These are phyloP conservation scores for Theonella swinhoei DNA, from an alignment of 37 sponge, comb jelly and placozoan species.

Conservation along the genomic window DNA sequence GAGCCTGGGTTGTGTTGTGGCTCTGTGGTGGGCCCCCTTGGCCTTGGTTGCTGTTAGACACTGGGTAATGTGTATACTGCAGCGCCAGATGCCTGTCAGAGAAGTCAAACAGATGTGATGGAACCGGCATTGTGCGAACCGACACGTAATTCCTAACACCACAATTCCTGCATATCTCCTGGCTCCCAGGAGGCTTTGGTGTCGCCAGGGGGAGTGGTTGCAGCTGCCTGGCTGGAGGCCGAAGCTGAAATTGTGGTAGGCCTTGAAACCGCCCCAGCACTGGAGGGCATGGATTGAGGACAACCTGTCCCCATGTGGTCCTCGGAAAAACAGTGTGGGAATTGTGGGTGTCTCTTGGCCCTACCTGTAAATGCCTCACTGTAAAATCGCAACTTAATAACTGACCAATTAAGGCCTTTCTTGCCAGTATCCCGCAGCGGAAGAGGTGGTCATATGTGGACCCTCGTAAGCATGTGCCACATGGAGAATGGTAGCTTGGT, in stretches of 20 bases:
- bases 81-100: background rate
- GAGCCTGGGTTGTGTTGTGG: background rate
- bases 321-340: background rate
- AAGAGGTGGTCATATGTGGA: background rate
- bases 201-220: background rate
- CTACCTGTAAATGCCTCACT: constrained; percentile 1
- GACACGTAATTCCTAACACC: background rate
- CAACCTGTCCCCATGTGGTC: background rate
- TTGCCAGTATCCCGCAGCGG: background rate
- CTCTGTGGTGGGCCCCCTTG: background rate
- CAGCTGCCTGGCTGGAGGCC: background rate
- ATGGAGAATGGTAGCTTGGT: constrained; percentile 3
- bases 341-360: background rate
- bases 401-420: background rate
- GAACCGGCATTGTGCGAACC: background rate
- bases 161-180: background rate
- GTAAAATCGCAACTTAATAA: background rate
- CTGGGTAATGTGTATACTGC: background rate
- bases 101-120: background rate
- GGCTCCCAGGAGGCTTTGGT: background rate
- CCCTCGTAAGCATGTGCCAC: background rate
- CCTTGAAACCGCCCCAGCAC: background rate
- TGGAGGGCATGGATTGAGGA: background rate
- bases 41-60: background rate
- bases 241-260: background rate